phyloP scores from a whole-genome alignment of 1,140 invertebrate genomes.

The Hesperophylax magnus region DNA sequence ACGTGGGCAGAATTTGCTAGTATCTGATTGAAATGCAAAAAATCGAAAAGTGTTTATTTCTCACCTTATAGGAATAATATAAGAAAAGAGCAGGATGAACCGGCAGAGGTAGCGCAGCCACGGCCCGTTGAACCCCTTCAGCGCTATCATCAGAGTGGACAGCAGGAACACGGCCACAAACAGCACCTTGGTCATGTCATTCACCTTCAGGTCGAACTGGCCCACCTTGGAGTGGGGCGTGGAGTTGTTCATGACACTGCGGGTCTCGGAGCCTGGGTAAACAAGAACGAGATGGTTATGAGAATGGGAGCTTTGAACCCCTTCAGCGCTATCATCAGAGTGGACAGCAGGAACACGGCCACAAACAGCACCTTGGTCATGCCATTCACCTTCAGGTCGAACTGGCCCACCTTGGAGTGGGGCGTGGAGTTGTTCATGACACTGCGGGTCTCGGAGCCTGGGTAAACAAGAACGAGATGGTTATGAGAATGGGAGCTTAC shows the following conservation, averaged over 20 bases:
- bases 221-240: conserved; percentile 96
- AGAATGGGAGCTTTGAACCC: too few species aligned
- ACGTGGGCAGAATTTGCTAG: too few species aligned
- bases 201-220: conserved; percentile 95
- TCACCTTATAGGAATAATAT: conserved; percentile 98
- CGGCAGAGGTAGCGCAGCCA: conserved; percentile 98
- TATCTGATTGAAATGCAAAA: too few species aligned
- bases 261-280: conserved; percentile 85
- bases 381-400: conserved; percentile 97
- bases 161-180: conserved; percentile 94
- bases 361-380: conserved; percentile 96
- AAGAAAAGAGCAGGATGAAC: conserved; percentile 97
- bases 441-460: conserved; percentile 92
- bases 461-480: neutral
- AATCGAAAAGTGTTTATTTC: conserved; percentile 19
- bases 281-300: too few species aligned
- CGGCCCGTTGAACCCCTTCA: conserved; percentile 95
- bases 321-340: conserved; percentile 97
- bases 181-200: conserved; percentile 95
- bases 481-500: too few species aligned
- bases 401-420: conserved; percentile 93
- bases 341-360: conserved; percentile 90
- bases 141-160: conserved; percentile 93
- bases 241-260: conserved; percentile 99
- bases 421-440: conserved; percentile 99